Conservation (phyloP, 2,113 vertebrate species). For the Arizona elegans region DNA sequence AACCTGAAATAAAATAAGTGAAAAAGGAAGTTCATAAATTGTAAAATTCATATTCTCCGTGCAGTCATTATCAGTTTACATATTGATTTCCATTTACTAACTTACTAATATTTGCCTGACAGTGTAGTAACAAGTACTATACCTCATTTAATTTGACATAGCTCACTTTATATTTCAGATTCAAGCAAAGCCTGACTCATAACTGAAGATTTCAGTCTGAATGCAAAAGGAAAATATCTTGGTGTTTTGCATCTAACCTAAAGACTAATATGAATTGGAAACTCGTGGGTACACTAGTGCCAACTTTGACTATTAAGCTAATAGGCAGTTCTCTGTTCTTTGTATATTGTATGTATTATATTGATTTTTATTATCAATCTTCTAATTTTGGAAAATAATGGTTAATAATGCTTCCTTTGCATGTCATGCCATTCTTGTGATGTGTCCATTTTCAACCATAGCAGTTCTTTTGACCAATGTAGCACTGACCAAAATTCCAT, state of each 20-base stretch:
- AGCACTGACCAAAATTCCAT: neutral
- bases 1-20: neutral
- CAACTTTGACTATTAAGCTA: neutral
- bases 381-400: neutral
- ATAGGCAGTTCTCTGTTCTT: slow-evolving; percentile 5
- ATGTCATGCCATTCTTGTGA: neutral
- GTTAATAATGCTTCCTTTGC: neutral
- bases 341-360: slow-evolving; percentile 8
- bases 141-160: neutral
- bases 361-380: neutral
- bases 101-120: neutral
- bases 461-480: neutral
- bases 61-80: neutral
- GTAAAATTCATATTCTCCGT: neutral
- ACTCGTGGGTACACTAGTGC: neutral
- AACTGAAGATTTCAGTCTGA: neutral
- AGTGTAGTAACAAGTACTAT: neutral
- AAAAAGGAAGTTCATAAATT: neutral
- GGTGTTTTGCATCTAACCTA: neutral
- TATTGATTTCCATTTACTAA: neutral
- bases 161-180: neutral
- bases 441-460: neutral
- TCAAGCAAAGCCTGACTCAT: neutral
- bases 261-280: neutral
- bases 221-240: neutral